Evolutionary conservation across 2,113 vertebrate species (phyloP), one percentile per base, ranked within the genome.

Genomic region (Prunella himalayana): DNA sequence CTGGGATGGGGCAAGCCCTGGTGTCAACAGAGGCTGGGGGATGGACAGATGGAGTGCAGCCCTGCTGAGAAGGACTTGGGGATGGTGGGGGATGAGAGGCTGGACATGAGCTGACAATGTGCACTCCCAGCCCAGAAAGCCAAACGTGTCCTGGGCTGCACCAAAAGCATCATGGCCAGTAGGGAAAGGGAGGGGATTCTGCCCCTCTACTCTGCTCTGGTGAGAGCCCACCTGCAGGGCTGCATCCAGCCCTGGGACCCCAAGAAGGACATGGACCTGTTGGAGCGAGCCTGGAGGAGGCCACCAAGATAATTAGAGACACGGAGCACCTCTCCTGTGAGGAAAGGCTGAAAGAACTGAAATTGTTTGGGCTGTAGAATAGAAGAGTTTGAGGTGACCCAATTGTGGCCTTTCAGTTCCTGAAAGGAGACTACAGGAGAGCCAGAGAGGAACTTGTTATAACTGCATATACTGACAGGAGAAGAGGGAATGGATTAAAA

Each of bases 151-250:
- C 28, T 53, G n/a, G 33, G 23, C 39, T 82, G n/a, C 9, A 68
- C 3, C 39, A 2, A n/a, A 25, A 75, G 7, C 15, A 66, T 10
- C 0, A 0, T 6, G 22, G 5, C 0, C 27, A 42, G 28, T 15
- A 66, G 33, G 33, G 20, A 0, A 0, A 25, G 15, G 45, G 28
- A 68, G 11, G 2, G 21, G 33, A 60, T 45, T 45, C 23, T 59
- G 22, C 2, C 2, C 10, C 25, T 59, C 53, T 82, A 20, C 23
- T 10, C n/a, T 30, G 11, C 21, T 20, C 16, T 68, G 44, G 2
- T 19, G 33, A n/a, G 19, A 75, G 13, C 15, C 39, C 20, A n/a
- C 9, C 33, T 53, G 27, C 4, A 44, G 6, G 1, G 28, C 44
- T 59, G 10, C 15, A 44, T 20, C 27, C 78, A 22, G 39, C 37